These are phyloP conservation scores for Allacma fusca DNA, from an alignment of 2,888 invertebrate genomes.

Conservation along the genomic window DNA sequence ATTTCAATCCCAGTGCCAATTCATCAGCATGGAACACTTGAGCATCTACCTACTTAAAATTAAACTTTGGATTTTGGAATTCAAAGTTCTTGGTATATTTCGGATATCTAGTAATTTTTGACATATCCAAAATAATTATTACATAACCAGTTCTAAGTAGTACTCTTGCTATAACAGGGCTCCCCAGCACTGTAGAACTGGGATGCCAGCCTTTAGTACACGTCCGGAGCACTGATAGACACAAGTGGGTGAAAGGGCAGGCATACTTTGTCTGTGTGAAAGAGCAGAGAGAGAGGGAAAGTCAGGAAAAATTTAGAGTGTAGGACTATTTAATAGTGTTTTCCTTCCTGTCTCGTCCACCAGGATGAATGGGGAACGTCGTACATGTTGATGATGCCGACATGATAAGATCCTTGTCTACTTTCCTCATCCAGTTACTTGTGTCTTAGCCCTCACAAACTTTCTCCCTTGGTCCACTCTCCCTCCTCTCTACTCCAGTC, in stretches of 20 bases:
- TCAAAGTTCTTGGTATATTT: too few species aligned
- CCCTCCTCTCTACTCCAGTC: conserved; percentile 13
- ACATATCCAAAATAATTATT: too few species aligned
- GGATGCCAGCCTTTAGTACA: not conserved
- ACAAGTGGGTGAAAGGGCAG: too few species aligned
- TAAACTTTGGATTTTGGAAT: too few species aligned
- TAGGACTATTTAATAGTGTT: conserved; percentile 28
- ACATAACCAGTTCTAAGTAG: too few species aligned
- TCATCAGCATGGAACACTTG: too few species aligned
- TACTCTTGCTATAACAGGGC: too few species aligned
- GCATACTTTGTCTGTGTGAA: not conserved
- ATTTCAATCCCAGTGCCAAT: too few species aligned
- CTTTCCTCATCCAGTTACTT: conserved; percentile 28
- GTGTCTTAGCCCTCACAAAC: not conserved
- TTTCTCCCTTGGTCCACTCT: not conserved
- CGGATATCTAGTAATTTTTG: too few species aligned
- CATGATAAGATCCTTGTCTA: conserved; percentile 37
- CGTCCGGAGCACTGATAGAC: not conserved
- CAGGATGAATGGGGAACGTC: not conserved
- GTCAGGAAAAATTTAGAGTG: conserved; percentile 1
- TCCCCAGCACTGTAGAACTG: too few species aligned
- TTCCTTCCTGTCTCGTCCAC: conserved; percentile 17
- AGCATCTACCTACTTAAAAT: too few species aligned
- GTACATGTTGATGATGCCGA: not conserved
- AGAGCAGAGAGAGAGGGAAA: not conserved